These are phyloP conservation scores for Madoqua kirkii DNA, from an alignment of 2,113 vertebrate species.

Conservation along the genomic window DNA sequence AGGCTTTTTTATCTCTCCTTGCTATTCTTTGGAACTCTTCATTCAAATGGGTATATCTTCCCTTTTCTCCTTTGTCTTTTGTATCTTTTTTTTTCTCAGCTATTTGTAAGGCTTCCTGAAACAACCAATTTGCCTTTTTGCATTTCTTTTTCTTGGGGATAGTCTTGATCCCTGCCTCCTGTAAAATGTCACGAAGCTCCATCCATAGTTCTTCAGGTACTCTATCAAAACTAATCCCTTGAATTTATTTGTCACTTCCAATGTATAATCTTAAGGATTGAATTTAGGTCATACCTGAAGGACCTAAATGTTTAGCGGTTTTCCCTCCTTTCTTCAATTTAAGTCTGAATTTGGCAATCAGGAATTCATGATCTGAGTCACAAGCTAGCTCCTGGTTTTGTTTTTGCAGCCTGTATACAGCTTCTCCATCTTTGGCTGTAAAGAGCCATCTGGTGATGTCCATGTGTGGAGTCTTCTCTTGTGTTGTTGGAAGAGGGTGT, in stretches of 20 bases:
- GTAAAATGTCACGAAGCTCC: neutral
- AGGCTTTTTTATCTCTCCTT: neutral
- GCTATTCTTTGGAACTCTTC: neutral
- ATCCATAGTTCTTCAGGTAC: neutral
- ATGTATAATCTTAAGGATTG: neutral
- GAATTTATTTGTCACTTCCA: neutral
- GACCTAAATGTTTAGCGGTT: neutral
- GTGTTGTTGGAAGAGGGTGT: neutral
- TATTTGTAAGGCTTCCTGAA: neutral
- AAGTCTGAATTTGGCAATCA: neutral
- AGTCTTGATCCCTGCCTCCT: neutral
- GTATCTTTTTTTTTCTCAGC: neutral
- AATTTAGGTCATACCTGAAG: neutral
- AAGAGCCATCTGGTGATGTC: neutral
- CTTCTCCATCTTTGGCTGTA: neutral
- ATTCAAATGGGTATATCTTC: neutral
- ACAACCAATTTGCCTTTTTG: neutral
- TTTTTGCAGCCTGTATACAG: neutral
- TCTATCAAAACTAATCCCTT: neutral
- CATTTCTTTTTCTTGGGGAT: neutral
- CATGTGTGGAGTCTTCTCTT: neutral
- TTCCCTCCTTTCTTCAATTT: neutral
- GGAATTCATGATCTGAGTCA: neutral
- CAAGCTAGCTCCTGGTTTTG: neutral
- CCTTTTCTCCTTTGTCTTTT: neutral